Percentiles rank a stretch among this genome's conserved stretches.
phyloP scores from a whole-genome alignment of 2,888 invertebrate genomes.

The Anagyrus pseudococci region DNA sequence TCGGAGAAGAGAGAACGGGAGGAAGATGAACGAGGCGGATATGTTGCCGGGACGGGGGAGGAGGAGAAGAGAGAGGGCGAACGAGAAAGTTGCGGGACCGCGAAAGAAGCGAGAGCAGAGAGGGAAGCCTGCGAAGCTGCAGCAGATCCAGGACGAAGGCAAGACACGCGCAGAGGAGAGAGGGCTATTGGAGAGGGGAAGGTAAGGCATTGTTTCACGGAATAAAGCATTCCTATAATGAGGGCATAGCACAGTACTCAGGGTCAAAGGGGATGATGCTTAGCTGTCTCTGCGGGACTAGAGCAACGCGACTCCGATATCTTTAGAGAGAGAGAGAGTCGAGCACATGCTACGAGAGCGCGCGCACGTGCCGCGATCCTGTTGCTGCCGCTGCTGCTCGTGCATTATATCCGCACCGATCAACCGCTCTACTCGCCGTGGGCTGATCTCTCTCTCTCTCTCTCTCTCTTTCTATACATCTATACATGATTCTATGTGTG shows the following conservation, averaged over 20 bases:
- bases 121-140: background rate
- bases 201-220: background rate
- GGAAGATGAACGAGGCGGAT: conserved; percentile 17
- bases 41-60: too few species aligned
- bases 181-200: background rate
- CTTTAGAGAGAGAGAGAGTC: conserved; percentile 6
- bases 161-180: too few species aligned
- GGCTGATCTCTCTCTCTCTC: background rate
- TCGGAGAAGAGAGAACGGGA: conserved; percentile 6
- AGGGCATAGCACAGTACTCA: conserved; percentile 18
- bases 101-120: background rate
- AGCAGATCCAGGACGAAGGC: too few species aligned
- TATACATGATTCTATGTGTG: too few species aligned
- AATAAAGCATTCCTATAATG: conserved; percentile 17
- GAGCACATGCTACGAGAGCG: background rate
- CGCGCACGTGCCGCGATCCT: too few species aligned
- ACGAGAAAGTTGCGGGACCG: too few species aligned
- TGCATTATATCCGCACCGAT: background rate
- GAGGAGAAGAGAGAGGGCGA: too few species aligned
- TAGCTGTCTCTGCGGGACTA: background rate
- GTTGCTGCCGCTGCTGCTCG: background rate
- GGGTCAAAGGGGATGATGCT: background rate
- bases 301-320: too few species aligned
- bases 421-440: too few species aligned
- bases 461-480: background rate